phyloP scores from a whole-genome alignment of 1,140 invertebrate species.

The Euwallacea similis region DNA sequence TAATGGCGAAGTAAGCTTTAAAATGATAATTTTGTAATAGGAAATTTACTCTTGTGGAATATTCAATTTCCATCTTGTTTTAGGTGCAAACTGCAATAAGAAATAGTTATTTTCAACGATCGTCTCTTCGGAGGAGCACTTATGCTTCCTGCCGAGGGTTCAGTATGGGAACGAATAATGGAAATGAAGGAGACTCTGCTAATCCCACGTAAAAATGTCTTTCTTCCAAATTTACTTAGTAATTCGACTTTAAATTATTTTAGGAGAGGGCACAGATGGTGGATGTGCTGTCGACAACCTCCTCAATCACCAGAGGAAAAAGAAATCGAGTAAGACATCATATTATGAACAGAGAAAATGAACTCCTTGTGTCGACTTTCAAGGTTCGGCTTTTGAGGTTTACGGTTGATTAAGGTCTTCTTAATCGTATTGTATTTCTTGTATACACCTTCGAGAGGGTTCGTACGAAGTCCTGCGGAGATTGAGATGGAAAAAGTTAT shows the following conservation, averaged over 20 bases:
- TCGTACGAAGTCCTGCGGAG: no score
- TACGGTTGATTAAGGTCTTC: no score
- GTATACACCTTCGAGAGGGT: no score
- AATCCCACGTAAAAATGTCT: neutral
- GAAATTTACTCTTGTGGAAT: neutral
- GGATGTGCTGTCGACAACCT: slow-evolving; percentile 26
- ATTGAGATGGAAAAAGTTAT: no score
- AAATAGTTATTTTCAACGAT: slow-evolving; percentile 46
- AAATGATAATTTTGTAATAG: neutral
- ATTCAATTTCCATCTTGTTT: slow-evolving; percentile 11
- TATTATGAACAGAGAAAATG: no score
- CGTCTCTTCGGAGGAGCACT: slow-evolving; percentile 45
- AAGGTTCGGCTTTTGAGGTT: no score
- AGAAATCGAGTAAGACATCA: slow-evolving; percentile 36
- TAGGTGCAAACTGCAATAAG: slow-evolving; percentile 49
- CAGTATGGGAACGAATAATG: slow-evolving; percentile 13
- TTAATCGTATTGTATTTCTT: no score
- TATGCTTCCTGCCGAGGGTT: slow-evolving; percentile 44
- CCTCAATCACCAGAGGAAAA: slow-evolving; percentile 40
- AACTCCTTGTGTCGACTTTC: no score
- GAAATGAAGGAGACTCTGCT: neutral
- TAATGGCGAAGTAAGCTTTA: slow-evolving; percentile 76
- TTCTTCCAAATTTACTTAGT: no score
- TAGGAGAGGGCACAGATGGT: slow-evolving; percentile 23
- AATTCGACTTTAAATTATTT: slow-evolving; percentile 8